These are phyloP conservation scores for Vireo griseus DNA, from an alignment of 2,797 vertebrate species.

Conservation along the genomic window DNA sequence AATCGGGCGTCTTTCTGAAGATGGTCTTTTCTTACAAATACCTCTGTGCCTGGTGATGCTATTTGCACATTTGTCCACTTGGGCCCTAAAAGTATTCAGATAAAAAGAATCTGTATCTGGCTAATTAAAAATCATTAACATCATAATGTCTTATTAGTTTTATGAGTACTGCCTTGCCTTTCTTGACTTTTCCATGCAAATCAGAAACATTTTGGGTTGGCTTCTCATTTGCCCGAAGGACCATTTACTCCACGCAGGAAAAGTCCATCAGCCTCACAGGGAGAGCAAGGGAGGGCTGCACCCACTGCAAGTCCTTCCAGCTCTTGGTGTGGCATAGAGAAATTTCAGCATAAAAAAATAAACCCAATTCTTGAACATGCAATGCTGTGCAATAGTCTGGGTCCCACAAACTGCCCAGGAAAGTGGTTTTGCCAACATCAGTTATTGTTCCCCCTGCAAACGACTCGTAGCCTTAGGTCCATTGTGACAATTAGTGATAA, in stretches of 20 bases:
- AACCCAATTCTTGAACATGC: not conserved
- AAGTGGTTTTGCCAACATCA: not conserved
- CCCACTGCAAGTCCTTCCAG: not conserved
- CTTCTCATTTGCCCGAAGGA: not conserved
- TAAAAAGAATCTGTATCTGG: not conserved
- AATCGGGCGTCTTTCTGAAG: not conserved
- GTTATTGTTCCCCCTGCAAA: not conserved
- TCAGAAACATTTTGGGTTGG: not conserved
- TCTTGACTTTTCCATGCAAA: not conserved
- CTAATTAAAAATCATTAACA: conserved; percentile 47
- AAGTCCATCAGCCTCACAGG: not conserved
- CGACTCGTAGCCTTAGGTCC: not conserved
- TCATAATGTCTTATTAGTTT: not conserved
- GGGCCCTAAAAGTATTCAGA: not conserved
- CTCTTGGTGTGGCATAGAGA: rapidly evolving
- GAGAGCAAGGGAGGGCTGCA: not conserved
- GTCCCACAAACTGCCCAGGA: not conserved
- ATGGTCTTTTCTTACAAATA: not conserved
- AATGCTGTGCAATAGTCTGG: not conserved
- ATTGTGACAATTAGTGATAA: conserved; percentile 33
- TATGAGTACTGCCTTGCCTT: not conserved
- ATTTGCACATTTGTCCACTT: not conserved
- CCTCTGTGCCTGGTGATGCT: not conserved
- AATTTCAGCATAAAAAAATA: not conserved
- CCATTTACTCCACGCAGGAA: not conserved